Base-by-base conservation (phyloP, 1,140 invertebrate genomes). In the Camponotus pennsylvanicus region DNA sequence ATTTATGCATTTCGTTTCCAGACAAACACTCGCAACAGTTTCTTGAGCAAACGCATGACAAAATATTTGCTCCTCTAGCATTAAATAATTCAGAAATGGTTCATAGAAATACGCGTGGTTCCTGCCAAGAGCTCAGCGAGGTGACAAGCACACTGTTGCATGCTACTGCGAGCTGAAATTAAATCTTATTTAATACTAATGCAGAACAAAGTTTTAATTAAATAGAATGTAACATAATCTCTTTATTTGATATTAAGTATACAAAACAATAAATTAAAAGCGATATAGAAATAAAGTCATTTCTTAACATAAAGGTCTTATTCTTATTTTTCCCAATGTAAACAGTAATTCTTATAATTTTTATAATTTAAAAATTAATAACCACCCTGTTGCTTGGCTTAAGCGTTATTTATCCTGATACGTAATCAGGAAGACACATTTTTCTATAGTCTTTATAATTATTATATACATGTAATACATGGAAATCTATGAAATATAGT, bases 81-180 rank as follows among this genome's bases (percentile, higher is more conserved):
- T 88, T 89, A 64, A 88, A 63, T n/a, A 93, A 90, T 75, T 91
- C 91, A 1, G 94, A 94, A 86, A 86, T 94, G 37, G 91, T 88
- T 77, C 94, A 94, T 64, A 88, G 94, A 85, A 92, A 91, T 42
- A 85, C 88, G 18, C 93, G 93, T 55, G 78, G 93, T 8, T 93
- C 94, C 3, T 92, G 89, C 32, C 93, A 95, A 3, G 95, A 95
- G 40, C 89, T 95, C 0, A 93, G 85, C 13, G 94, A 95, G 86
- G 95, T 95, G 2, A 94, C 94, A 27, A 94, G 93, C 8, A 95
- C 93, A 6, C 69, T 95, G 3, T 78, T 95, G n/a, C 93, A 95
- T 5, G 93, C 92, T 0, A 94, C 92, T 15, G 94, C 90, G 18
- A 95, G 94, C 86, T 95, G 92, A 93, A 90, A 86, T 32, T 49